Evolutionary conservation across 1,140 invertebrate genomes (phyloP), one percentile per base, ranked within the genome.

Genomic region (Diabrotica undecimpunctata): DNA sequence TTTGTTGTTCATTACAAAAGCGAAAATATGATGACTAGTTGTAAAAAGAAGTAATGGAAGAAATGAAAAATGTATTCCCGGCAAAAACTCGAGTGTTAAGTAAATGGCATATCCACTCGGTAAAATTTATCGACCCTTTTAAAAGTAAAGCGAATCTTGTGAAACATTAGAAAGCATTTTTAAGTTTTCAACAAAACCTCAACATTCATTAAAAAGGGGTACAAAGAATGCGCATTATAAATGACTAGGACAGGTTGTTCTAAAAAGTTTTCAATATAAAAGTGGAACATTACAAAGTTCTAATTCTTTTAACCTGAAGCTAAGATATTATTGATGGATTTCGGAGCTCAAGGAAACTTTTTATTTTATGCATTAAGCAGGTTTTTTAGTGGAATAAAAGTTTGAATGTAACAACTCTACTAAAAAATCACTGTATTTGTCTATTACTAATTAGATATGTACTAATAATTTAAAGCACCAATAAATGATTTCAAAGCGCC

Each of bases 281-380:
- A 71, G 64, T 67, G 66, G 14, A 63, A 70, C 66, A 71, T 71
- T 73, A 66, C 65, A 62, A 75, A 75, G 69, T 72, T 72, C 66
- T 74, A 71, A 74, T 72, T 68, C 73, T 72, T 69, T 71, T 71
- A 72, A 75, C 71, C 71, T 72, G 68, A 59, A 70, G 71, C 69
- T 64, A 70, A 71, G 69, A 73, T 72, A 73, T 72, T 72, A 73
- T 75, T 75, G 72, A 75, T 75, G 73, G 72, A 73, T 69, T 73
- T 75, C 61, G 64, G 65, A 66, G 72, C 70, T 75, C 69, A 72
- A 73, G 69, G 72, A 71, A 68, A 69, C 61, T 64, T 65, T 62
- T 68, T 25, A 25, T 25, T 25, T 25, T 25, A 25, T 25, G 25
- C 25, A 25, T 25, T 25, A 25, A 25, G 25, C 4, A 25, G 25